Evolutionary conservation across 2,797 vertebrate genomes (phyloP).

Genomic region (Hybognathus amarus): DNA sequence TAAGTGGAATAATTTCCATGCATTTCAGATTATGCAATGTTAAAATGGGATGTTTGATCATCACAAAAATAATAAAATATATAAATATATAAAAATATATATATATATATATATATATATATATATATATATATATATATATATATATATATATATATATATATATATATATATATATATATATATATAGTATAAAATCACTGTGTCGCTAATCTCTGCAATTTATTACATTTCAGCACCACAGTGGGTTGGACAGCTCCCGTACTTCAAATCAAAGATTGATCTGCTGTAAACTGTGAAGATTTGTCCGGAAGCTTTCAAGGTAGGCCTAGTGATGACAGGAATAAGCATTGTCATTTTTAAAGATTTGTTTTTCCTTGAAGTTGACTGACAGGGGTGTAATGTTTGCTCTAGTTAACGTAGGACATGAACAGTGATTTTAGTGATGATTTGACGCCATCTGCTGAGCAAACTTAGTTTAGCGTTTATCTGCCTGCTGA

Average conservation of each 20-base stretch:
- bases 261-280: background rate
- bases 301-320: constrained; percentile 23
- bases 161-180: background rate
- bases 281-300: background rate
- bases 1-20: background rate
- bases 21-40: background rate
- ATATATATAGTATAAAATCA: background rate
- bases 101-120: background rate
- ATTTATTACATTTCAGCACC: constrained; percentile 64
- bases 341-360: constrained; percentile 3
- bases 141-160: background rate
- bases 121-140: background rate
- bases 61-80: no score
- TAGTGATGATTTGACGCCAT: constrained; percentile 39
- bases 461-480: background rate
- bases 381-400: constrained; percentile 11
- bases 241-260: constrained; percentile 64
- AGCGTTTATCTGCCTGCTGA: background rate
- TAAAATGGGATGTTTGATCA: constrained; percentile 4
- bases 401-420: background rate
- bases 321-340: constrained; percentile 17
- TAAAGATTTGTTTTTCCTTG: background rate
- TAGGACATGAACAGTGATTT: background rate
- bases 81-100: background rate
- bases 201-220: background rate